Evolutionary conservation across 2,797 vertebrate species (phyloP).

Genomic region (Ataeniobius toweri): DNA sequence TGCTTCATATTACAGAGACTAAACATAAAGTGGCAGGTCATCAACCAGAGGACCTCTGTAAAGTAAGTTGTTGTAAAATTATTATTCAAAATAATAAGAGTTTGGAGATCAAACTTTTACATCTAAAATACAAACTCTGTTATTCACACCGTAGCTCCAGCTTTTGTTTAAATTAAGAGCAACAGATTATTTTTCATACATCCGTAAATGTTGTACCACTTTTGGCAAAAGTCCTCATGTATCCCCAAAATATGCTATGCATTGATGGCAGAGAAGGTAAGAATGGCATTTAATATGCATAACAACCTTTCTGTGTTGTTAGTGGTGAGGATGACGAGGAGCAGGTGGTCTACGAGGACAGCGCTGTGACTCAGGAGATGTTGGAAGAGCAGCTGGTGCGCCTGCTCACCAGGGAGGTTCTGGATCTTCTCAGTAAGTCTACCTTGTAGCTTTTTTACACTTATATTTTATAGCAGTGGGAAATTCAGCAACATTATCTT

Average conservation of each 20-base stretch:
- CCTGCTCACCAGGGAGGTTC: slow-evolving; percentile 90
- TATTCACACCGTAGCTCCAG: neutral
- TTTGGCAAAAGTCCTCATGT: neutral
- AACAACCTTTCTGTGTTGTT: slow-evolving; percentile 1
- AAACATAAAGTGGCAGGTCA: slow-evolving; percentile 90
- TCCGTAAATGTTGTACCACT: neutral
- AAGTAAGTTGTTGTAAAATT: slow-evolving; percentile 79
- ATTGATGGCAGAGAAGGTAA: too few species aligned
- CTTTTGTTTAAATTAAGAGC: neutral
- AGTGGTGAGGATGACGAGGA: slow-evolving; percentile 83
- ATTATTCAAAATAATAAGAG: neutral
- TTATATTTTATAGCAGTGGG: neutral
- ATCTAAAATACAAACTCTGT: neutral
- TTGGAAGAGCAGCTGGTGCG: slow-evolving; percentile 93
- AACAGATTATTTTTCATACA: neutral
- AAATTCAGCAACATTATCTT: neutral
- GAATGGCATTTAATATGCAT: neutral
- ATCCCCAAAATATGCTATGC: neutral
- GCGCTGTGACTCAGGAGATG: slow-evolving; percentile 94
- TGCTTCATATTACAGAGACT: slow-evolving; percentile 83
- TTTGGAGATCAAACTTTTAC: neutral
- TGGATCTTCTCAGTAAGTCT: slow-evolving; percentile 93
- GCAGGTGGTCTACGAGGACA: slow-evolving; percentile 86
- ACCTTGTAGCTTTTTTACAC: neutral
- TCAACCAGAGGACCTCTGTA: slow-evolving; percentile 87